These are phyloP conservation scores for Drosophila mojavensis DNA, from an alignment of 1,140 invertebrate genomes.

Conservation along the genomic window DNA sequence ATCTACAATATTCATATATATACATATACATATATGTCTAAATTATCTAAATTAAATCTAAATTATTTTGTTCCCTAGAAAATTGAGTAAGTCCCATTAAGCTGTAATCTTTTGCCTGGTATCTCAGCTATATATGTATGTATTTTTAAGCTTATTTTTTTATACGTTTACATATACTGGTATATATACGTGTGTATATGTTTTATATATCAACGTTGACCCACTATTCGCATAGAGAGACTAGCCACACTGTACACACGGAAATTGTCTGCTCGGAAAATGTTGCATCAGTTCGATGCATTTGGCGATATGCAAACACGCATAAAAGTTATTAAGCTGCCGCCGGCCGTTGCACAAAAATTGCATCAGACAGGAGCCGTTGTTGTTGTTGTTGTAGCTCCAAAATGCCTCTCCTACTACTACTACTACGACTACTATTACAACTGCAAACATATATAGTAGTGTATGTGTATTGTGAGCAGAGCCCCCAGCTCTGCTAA, in stretches of 20 bases:
- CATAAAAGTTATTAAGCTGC: conserved; percentile 79
- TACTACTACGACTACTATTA: neutral
- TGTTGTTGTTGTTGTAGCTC: neutral
- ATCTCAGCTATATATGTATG: neutral
- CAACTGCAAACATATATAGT: neutral
- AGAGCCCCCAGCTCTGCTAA: conserved; percentile 44
- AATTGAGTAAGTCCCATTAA: no score
- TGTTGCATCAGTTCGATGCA: conserved; percentile 63
- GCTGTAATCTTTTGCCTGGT: conserved; percentile 12
- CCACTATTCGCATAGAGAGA: conserved; percentile 3
- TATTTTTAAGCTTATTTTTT: neutral
- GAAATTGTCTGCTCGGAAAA: conserved; percentile 23
- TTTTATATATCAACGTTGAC: neutral
- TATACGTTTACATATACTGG: neutral
- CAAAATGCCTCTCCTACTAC: neutral
- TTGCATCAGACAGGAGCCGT: conserved; percentile 40
- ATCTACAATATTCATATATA: no score
- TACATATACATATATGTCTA: no score
- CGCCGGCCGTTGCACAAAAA: conserved; percentile 66
- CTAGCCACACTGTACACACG: conserved; percentile 12
- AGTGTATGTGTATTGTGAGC: neutral
- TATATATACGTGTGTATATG: no score
- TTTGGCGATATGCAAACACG: conserved; percentile 73
- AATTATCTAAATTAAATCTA: no score
- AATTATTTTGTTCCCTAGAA: no score